Base-by-base conservation (phyloP, 2,888 invertebrate species). In the Hypomecis punctinalis region DNA sequence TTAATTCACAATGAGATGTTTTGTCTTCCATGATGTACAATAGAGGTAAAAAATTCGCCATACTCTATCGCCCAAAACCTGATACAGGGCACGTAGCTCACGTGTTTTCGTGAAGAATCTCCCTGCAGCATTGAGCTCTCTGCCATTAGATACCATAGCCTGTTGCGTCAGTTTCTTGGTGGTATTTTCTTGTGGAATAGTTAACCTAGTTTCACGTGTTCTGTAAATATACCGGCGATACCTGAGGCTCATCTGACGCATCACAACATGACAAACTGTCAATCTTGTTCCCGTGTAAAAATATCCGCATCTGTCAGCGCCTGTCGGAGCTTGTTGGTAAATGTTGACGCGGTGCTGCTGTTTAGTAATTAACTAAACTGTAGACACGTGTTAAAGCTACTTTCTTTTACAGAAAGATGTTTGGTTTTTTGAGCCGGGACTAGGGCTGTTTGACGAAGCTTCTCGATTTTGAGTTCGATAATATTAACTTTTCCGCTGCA, bases 181-280 rank as follows among this genome's bases (percentile, higher is more conserved):
- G 79, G 83, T 85, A 83, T 89, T 89, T 86, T 86, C 85, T 83
- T 81, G 81, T 84, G 84, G 82, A 89, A 91, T 90, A 91, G 91
- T 90, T 92, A 91, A 92, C 92, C 92, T 84, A 92, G 84, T 85
- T 92, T 84, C 83, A 66, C 71, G 70, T 76, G 79, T 81, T 83
- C 75, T 76, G 81, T 85, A 85, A 82, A 84, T 82, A 84, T 85
- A 84, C 70, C 70, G 58, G 71, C 72, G 80, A 81, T 88, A 91
- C 91, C 90, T 91, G 91, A 82, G 76, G 76, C 78, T 67, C 77
- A 68, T 71, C 73, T 64, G 43, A 63, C 65, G 63, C 66, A 68
- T 67, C 72, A 63, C 64, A 67, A 67, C 74, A 75, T 82, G 80
- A 77, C 82, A 79, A 68, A 68, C 75, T 76, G 78, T 78, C 79